Evolutionary conservation across 2,797 vertebrate species (phyloP), one percentile per base, ranked within the genome.

Genomic region (Prunella strophiata): DNA sequence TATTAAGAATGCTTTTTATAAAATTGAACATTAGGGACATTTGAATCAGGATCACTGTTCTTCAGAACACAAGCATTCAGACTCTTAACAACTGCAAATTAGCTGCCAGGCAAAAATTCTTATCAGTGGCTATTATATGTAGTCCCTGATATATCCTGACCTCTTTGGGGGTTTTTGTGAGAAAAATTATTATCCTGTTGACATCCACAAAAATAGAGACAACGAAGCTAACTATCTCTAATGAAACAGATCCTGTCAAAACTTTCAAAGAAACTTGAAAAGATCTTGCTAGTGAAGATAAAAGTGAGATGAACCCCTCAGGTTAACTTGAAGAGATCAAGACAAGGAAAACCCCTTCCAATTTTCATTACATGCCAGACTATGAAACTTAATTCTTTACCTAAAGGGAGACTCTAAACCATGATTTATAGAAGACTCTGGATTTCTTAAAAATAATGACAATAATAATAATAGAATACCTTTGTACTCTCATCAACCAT

Each of bases 281-380:
- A 93, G 83, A 86, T 82, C 34, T 66, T 93, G 19, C 45, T 85
- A 89, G 27, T 75, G 40, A 95, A 97, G 88, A 95, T 93, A 91
- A 97, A 97, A 96, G 93, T 36, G 34, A 93, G 74, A 93, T 63
- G 68, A 94, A 88, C 63, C 93, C 94, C 91, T 81, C 45, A 72
- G 91, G 85, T 95, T 86, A 96, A 88, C 59, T 65, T 74, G 36
- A 66, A 89, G 74, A 96, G 78, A 89, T 82, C 70, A 93, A 88
- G 70, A 87, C 48, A 85, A 81, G 91, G 81, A 95, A 97, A 96
- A 93, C 23, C 93, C 91, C 85, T 95, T 94, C 63, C 71, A 91
- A 80, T 92, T 76, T 95, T 91, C 72, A 83, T 84, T 90, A 72
- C 36, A 12, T 88, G 88, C 91, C 89, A 96, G 85, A 89, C 67